phyloP scores from a whole-genome alignment of 2,797 vertebrate genomes.

The Clarias pachynema region DNA sequence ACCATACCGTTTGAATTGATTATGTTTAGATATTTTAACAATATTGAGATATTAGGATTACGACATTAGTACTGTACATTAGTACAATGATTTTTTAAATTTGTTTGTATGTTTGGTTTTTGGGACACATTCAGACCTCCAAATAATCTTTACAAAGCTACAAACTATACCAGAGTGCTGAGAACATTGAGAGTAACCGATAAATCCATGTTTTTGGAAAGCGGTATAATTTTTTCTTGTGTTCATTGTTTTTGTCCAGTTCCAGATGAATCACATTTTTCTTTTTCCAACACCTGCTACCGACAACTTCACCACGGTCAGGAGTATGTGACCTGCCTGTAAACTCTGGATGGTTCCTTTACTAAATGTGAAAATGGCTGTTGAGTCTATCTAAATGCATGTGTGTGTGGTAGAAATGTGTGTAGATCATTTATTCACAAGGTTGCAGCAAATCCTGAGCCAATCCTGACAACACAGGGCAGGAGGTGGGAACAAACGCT shows the following conservation, averaged over 20 bases:
- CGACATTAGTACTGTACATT: too few species aligned
- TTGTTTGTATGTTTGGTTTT: not conserved
- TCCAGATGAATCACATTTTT: not conserved
- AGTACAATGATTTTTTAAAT: too few species aligned
- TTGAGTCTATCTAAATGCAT: not conserved
- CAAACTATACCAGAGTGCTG: not conserved
- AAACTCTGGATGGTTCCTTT: not conserved
- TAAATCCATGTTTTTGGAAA: not conserved
- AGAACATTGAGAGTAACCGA: not conserved
- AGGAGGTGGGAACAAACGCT: not conserved
- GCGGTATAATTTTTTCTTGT: not conserved
- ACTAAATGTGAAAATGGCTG: not conserved
- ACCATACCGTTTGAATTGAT: not conserved
- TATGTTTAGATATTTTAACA: not conserved
- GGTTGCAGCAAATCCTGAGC: too few species aligned
- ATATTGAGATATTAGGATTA: not conserved
- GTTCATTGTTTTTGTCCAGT: not conserved
- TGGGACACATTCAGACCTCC: not conserved
- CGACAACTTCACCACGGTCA: not conserved
- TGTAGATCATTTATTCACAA: not conserved
- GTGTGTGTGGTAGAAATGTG: not conserved
- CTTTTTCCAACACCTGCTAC: not conserved
- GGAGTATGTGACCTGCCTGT: too few species aligned
- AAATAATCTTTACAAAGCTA: not conserved
- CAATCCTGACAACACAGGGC: not conserved